A percentile compares a stretch with the other conserved stretches of the same genome.
These are phyloP conservation scores for Junonia oenone DNA, from an alignment of 2,888 invertebrate species.

Conservation along the genomic window DNA sequence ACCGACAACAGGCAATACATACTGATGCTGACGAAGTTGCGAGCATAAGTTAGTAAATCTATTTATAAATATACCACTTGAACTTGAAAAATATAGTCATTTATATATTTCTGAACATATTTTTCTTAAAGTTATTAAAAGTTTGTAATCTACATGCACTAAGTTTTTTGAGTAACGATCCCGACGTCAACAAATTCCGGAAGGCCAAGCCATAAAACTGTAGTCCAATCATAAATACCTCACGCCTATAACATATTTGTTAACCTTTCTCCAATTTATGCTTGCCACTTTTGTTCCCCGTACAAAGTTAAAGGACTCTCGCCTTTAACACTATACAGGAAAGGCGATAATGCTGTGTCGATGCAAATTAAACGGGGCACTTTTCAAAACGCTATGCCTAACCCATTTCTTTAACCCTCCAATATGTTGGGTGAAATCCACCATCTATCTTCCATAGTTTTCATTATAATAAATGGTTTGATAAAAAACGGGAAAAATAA, in stretches of 20 bases:
- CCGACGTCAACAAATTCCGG: not conserved
- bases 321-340: conserved; percentile 30
- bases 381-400: conserved; percentile 52
- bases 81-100: no score
- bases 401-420: conserved; percentile 65
- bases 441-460: conserved; percentile 58
- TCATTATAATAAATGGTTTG: conserved; percentile 58
- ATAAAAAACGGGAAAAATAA: conserved; percentile 11
- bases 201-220: conserved; percentile 32
- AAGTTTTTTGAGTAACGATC: no score
- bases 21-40: no score
- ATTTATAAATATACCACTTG: no score
- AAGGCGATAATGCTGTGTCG: conserved; percentile 32
- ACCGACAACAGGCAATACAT: no score
- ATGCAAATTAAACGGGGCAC: conserved; percentile 53
- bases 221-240: conserved; percentile 44
- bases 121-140: no score
- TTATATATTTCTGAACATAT: no score
- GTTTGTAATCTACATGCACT: no score
- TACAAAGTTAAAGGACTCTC: conserved; percentile 26
- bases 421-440: conserved; percentile 63
- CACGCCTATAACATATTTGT: conserved; percentile 47
- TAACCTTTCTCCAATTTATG: conserved; percentile 43
- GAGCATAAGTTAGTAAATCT: no score
- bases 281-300: conserved; percentile 27